phyloP scores from a whole-genome alignment of 64 coral and sea anemone species.

The Orbicella faveolata region DNA sequence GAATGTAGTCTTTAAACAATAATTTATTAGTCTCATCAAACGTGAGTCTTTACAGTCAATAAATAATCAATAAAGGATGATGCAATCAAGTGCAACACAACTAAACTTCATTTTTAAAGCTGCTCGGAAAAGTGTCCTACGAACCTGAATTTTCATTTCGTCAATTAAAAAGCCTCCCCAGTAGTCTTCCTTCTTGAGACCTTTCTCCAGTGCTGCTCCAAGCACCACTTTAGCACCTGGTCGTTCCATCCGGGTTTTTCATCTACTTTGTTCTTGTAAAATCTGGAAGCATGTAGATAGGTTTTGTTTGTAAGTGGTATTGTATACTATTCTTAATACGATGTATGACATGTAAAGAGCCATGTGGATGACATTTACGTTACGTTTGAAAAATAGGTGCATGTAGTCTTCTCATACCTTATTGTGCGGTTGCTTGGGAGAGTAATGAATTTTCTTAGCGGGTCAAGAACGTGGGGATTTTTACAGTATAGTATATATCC shows the following conservation, averaged over 20 bases:
- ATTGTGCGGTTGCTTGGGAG: slow-evolving; percentile 55
- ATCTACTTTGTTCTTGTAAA: slow-evolving; percentile 39
- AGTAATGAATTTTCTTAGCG: slow-evolving; percentile 20
- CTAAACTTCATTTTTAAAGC: no score
- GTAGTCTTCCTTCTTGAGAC: slow-evolving; percentile 23
- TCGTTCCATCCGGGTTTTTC: slow-evolving; percentile 42
- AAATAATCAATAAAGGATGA: no score
- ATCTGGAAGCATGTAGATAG: neutral
- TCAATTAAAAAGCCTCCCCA: slow-evolving; percentile 54
- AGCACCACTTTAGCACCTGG: slow-evolving; percentile 36
- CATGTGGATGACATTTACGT: neutral
- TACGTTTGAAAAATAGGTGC: neutral
- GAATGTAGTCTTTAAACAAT: no score
- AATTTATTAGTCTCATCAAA: no score
- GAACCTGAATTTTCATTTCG: slow-evolving; percentile 59
- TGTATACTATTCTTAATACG: neutral
- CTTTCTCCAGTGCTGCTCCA: neutral
- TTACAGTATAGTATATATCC: slow-evolving; percentile 58
- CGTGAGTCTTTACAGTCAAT: no score
- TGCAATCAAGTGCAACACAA: no score
- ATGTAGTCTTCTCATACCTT: neutral
- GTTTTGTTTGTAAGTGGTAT: neutral
- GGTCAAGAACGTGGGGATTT: slow-evolving; percentile 54
- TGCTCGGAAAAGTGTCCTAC: neutral
- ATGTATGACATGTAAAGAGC: neutral